Evolutionary conservation across 1,140 invertebrate genomes (phyloP).

Genomic region (Zaprionus tsacasi): DNA sequence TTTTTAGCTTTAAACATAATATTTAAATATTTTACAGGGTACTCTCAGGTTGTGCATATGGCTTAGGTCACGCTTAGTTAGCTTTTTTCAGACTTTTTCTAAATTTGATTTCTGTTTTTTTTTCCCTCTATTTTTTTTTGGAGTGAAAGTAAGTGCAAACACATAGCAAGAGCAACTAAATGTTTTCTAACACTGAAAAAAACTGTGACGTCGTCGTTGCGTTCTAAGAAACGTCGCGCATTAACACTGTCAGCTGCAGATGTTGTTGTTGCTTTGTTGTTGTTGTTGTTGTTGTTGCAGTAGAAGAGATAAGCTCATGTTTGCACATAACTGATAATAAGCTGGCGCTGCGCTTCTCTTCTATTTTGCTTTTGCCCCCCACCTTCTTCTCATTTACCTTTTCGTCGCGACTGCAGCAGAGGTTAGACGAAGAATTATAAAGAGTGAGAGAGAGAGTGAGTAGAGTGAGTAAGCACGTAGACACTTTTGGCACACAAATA

Average conservation of each 20-base stretch:
- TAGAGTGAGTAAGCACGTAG: not conserved
- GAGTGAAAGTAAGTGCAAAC: conserved; percentile 55
- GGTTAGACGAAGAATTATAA: not conserved
- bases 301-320: conserved; percentile 48
- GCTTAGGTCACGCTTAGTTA: conserved; percentile 1
- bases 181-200: conserved; percentile 24
- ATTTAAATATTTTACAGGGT: not conserved
- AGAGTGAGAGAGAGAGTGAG: not conserved
- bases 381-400: conserved; percentile 68
- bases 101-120: conserved; percentile 31
- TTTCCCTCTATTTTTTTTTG: conserved; percentile 14
- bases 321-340: conserved; percentile 59
- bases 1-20: not conserved
- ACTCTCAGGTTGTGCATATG: not conserved
- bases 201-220: conserved; percentile 8
- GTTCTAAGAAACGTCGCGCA: conserved; percentile 43
- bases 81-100: conserved; percentile 2
- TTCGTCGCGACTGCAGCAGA: conserved; percentile 32
- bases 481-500: conserved; percentile 3
- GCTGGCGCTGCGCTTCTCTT: conserved; percentile 29
- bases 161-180: conserved; percentile 49
- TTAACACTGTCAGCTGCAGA: conserved; percentile 36
- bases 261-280: not conserved
- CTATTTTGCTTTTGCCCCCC: not conserved
- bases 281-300: not conserved